Percentiles rank a stretch among this genome's conserved stretches.
Evolutionary conservation across 2,113 vertebrate species (phyloP).

Genomic region (Delphinus delphis): DNA sequence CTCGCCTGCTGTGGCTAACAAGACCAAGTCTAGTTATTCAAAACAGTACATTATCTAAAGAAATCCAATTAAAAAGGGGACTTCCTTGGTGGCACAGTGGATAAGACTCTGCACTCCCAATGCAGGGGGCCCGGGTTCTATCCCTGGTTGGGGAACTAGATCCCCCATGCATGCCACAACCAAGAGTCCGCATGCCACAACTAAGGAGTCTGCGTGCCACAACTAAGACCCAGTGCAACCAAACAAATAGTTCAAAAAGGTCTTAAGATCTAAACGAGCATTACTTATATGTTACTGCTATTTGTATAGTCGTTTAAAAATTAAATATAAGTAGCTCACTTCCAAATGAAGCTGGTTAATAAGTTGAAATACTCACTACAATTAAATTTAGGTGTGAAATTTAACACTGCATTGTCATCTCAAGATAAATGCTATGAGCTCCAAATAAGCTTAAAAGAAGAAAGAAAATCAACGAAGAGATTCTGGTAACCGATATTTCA

Average conservation of each 20-base stretch:
- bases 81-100: no score
- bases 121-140: no score
- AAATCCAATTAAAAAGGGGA: neutral
- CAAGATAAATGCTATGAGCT: conserved; percentile 11
- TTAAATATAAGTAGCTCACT: neutral
- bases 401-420: conserved; percentile 27
- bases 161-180: no score
- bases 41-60: neutral
- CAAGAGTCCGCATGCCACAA: no score
- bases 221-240: no score
- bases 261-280: neutral
- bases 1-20: neutral
- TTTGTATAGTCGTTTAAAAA: neutral
- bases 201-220: no score
- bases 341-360: conserved; percentile 24
- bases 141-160: no score
- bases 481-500: conserved; percentile 17
- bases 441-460: neutral
- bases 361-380: neutral
- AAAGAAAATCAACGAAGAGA: conserved; percentile 14
- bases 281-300: neutral
- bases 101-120: no score
- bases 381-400: conserved; percentile 47
- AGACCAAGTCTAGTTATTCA: neutral
- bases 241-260: neutral